A percentile compares a stretch with the other conserved stretches of the same genome.
phyloP scores from a whole-genome alignment of 2,113 vertebrate species.

The Mormyrus iriodes region DNA sequence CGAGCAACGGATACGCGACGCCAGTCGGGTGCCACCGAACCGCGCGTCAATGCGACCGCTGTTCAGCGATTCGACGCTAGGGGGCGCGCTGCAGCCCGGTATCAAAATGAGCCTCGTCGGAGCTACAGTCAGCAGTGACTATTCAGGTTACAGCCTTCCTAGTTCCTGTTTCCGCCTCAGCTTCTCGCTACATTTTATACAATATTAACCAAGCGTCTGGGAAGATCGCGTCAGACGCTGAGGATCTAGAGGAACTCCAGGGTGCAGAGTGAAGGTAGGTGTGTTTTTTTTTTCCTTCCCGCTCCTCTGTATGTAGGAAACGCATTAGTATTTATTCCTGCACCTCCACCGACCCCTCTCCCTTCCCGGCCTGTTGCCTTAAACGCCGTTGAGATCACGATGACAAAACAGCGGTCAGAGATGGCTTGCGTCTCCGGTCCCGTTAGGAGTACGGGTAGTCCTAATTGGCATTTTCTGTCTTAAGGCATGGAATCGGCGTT shows the following conservation, averaged over 20 bases:
- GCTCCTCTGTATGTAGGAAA: slow-evolving; percentile 28
- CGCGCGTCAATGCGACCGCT: slow-evolving; percentile 36
- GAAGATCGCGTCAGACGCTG: slow-evolving; percentile 32
- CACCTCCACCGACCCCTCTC: slow-evolving; percentile 16
- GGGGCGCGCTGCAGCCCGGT: slow-evolving; percentile 50
- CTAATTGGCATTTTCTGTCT: background rate
- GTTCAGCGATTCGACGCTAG: slow-evolving; percentile 47
- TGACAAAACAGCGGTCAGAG: slow-evolving; percentile 44
- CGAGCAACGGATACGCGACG: background rate
- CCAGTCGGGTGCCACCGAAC: slow-evolving; percentile 1
- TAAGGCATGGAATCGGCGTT: background rate
- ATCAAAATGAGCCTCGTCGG: slow-evolving; percentile 36
- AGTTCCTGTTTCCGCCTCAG: slow-evolving; percentile 58
- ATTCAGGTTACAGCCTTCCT: slow-evolving; percentile 33
- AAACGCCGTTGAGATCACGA: slow-evolving; percentile 45
- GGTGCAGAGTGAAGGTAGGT: slow-evolving; percentile 44
- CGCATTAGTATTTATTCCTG: background rate
- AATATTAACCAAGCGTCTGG: slow-evolving; percentile 34
- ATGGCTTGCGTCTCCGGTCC: slow-evolving; percentile 27
- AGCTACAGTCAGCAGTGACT: slow-evolving; percentile 41
- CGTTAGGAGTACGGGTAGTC: slow-evolving; percentile 22
- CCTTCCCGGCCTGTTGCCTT: slow-evolving; percentile 60
- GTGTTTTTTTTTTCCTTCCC: background rate
- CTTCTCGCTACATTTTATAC: slow-evolving; percentile 36
- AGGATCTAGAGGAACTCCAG: slow-evolving; percentile 45